Base-by-base conservation (phyloP, 2,113 vertebrate genomes). In the Speoplatyrhinus poulsoni region DNA sequence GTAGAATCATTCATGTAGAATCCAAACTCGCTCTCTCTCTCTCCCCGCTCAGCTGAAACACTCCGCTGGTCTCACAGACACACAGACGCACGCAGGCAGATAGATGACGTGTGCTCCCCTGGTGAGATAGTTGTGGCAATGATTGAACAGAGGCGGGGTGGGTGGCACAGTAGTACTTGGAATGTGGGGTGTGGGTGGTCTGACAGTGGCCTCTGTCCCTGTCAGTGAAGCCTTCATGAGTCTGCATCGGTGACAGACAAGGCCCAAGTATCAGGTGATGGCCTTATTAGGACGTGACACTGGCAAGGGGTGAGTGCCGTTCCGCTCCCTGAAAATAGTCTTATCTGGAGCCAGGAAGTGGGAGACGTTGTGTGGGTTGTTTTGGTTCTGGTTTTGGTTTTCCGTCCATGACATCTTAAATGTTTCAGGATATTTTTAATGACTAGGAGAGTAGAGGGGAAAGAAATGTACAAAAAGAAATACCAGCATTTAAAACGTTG, bases 261-360 rank as follows among this genome's bases (percentile, higher is more conserved):
- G 81, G 82, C 81, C 69, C 78, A 85, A 86, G 87, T 89, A 85
- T 88, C 86, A 88, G 88, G 89, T 75, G 86, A 86, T 73, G 63
- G 74, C 87, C 87, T 90, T 86, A 88, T 89, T 90, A 89, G 85
- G 83, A 88, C 62, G 65, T 86, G 88, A 85, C 86, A 83, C 76
- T 81, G 86, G 82, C 86, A 69, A 83, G 77, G 88, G 88, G 87
- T 89, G 81, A 88, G 89, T 87, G 83, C 85, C 79, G 80, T 79
- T 79, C 82, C n/a, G 15, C 53, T n/a, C 53, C 53, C 49, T 3
- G 15, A 26, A 26, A 26, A 26, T 26, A 26, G 15, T n/a, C 53
- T 9, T 88, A 83, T 88, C 83, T 83, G 84, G 82, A 86, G 55
- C 55, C 12, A 76, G 84, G 9, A 62, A 62, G 62, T 33, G 55